phyloP scores from a whole-genome alignment of 2,888 invertebrate species.

The Alloplasta piceator region DNA sequence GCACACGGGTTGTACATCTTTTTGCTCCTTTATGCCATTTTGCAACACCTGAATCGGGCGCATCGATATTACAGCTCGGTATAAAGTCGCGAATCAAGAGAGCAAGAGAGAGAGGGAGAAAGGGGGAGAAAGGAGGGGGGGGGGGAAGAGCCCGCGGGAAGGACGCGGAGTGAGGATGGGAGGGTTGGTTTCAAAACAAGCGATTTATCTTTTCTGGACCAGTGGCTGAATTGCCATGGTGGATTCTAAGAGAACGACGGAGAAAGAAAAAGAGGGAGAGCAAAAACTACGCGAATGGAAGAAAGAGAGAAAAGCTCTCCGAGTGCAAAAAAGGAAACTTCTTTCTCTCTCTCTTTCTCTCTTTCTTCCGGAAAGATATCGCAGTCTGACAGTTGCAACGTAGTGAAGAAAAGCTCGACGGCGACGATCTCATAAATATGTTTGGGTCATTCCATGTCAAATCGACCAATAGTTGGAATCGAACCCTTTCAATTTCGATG shows the following conservation, averaged over 20 bases:
- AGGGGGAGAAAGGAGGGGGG: not conserved
- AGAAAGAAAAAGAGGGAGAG: slow-evolving; percentile 5
- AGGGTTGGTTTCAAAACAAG: slow-evolving; percentile 76
- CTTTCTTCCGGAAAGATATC: slow-evolving; percentile 73
- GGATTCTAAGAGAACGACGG: slow-evolving; percentile 44
- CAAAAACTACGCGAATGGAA: slow-evolving; percentile 6
- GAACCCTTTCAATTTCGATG: too few relatives aligned
- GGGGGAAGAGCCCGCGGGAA: slow-evolving; percentile 21
- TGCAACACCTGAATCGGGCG: slow-evolving; percentile 29
- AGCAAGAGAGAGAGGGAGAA: not conserved
- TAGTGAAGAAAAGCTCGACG: too few relatives aligned
- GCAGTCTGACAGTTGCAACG: slow-evolving; percentile 65
- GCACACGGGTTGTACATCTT: slow-evolving; percentile 18
- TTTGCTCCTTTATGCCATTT: slow-evolving; percentile 42
- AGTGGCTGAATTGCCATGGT: slow-evolving; percentile 75
- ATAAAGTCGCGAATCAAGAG: slow-evolving; percentile 43
- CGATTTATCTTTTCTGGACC: slow-evolving; percentile 80
- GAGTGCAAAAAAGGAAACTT: slow-evolving; percentile 12
- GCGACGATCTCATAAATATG: too few relatives aligned
- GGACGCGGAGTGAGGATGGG: slow-evolving; percentile 3
- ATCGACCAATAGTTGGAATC: too few relatives aligned
- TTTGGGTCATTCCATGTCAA: too few relatives aligned
- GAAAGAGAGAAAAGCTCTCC: slow-evolving; percentile 72
- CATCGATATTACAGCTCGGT: slow-evolving; percentile 16
- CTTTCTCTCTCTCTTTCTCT: slow-evolving; percentile 4